Percentiles rank a stretch among this genome's conserved stretches.
Evolutionary conservation across 2,113 vertebrate genomes (phyloP).

Genomic region (Lipotes vexillifer): DNA sequence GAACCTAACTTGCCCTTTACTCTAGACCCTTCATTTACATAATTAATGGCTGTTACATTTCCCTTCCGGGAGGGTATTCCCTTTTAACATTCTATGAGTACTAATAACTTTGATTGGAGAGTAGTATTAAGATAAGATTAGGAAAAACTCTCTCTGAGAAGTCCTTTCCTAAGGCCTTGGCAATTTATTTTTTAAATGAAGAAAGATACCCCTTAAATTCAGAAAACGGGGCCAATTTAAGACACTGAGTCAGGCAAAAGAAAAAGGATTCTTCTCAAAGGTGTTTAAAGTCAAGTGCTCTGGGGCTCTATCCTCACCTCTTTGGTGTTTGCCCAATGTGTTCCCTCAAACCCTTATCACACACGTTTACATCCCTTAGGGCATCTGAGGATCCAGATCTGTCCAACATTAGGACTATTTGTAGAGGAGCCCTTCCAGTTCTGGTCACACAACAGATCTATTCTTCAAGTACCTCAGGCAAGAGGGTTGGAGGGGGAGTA

Average conservation of each 20-base stretch:
- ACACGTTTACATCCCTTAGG: fast-evolving
- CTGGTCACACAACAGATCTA: background rate
- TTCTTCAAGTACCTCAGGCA: background rate
- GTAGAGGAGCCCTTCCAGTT: background rate
- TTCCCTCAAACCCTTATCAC: background rate
- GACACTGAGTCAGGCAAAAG: background rate
- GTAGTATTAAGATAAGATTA: background rate
- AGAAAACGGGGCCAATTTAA: background rate
- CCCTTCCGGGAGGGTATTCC: background rate
- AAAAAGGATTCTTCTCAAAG: background rate
- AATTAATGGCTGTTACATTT: background rate
- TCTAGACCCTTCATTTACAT: background rate
- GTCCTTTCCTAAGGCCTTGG: background rate
- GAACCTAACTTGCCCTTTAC: background rate
- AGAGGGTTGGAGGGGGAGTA: background rate
- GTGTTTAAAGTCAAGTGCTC: background rate
- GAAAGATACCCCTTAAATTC: background rate
- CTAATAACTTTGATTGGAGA: background rate
- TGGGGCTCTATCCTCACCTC: background rate
- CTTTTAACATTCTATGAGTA: background rate
- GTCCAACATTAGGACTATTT: fast-evolving
- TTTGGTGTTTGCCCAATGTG: background rate
- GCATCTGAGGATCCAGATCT: background rate
- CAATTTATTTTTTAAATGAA: background rate
- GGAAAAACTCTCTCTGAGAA: background rate